Percentiles rank a stretch among this genome's conserved stretches.
Evolutionary conservation across 2,797 vertebrate species (phyloP).

Genomic region (Eleutherodactylus coqui): DNA sequence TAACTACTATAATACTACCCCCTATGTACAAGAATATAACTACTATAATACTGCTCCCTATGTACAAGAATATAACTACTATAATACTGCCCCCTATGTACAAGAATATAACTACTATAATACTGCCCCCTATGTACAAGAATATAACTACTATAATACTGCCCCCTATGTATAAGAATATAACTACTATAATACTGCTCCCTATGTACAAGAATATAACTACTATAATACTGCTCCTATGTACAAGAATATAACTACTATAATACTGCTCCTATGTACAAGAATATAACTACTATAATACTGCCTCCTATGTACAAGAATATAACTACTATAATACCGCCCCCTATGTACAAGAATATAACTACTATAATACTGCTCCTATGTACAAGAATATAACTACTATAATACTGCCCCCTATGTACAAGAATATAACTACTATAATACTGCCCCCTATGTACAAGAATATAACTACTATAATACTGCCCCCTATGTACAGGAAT

Average conservation of each 20-base stretch:
- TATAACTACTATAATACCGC: constrained; percentile 2
- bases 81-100: constrained; percentile 11
- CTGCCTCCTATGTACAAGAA: not conserved
- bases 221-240: not conserved
- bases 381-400: constrained; percentile 2
- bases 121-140: not conserved
- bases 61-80: constrained; percentile 4
- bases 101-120: constrained; percentile 8
- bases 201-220: constrained; percentile 6
- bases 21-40: not conserved
- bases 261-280: constrained; percentile 1
- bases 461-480: constrained; percentile 6
- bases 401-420: not conserved
- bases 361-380: constrained; percentile 15
- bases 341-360: constrained; percentile 5
- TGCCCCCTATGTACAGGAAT: constrained; percentile 1
- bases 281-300: constrained; percentile 6
- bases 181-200: constrained; percentile 24
- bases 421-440: constrained; percentile 19
- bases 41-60: not conserved
- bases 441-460: not conserved
- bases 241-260: constrained; percentile 2
- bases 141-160: constrained; percentile 13
- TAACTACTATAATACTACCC: not conserved
- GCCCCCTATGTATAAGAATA: not conserved